Evolutionary conservation across 2,888 invertebrate genomes (phyloP).

Genomic region (Athalia circularis): DNA sequence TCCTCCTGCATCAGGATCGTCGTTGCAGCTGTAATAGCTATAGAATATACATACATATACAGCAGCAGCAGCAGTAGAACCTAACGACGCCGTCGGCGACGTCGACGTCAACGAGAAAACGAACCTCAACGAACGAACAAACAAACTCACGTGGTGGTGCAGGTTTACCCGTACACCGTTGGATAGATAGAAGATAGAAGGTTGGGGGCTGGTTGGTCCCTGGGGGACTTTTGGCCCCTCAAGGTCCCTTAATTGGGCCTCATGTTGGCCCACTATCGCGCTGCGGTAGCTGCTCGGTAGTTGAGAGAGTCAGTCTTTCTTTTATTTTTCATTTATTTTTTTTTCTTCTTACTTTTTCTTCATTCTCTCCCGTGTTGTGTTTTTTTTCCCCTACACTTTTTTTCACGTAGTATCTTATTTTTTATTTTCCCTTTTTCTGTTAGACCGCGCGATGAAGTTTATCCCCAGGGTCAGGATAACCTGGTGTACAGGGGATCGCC

Average conservation of each 20-base stretch:
- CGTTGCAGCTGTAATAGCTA: slow-evolving; percentile 38
- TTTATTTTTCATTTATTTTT: slow-evolving; percentile 48
- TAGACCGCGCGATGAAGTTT: slow-evolving; percentile 27
- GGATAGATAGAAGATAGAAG: slow-evolving; percentile 60
- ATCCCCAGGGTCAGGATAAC: slow-evolving; percentile 6
- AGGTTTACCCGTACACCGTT: slow-evolving; percentile 42
- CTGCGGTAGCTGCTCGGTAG: slow-evolving; percentile 60
- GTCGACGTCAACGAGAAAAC: slow-evolving; percentile 47
- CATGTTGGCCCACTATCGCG: slow-evolving; percentile 68
- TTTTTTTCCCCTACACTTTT: neutral
- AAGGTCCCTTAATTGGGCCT: slow-evolving; percentile 69
- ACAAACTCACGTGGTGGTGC: slow-evolving; percentile 50
- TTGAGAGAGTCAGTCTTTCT: slow-evolving; percentile 57
- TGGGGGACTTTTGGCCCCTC: slow-evolving; percentile 47
- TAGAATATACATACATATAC: neutral
- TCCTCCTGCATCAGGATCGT: neutral
- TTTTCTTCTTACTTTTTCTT: slow-evolving; percentile 22
- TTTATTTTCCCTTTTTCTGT: slow-evolving; percentile 49
- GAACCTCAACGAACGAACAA: too few species aligned
- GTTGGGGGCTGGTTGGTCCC: slow-evolving; percentile 15
- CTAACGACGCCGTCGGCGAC: slow-evolving; percentile 52
- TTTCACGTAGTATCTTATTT: slow-evolving; percentile 10
- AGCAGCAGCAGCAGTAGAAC: neutral
- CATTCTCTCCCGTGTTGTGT: slow-evolving; percentile 35
- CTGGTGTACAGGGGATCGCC: neutral